Conservation (phyloP, 1,140 invertebrate species). For the Elysia chlorotica region DNA sequence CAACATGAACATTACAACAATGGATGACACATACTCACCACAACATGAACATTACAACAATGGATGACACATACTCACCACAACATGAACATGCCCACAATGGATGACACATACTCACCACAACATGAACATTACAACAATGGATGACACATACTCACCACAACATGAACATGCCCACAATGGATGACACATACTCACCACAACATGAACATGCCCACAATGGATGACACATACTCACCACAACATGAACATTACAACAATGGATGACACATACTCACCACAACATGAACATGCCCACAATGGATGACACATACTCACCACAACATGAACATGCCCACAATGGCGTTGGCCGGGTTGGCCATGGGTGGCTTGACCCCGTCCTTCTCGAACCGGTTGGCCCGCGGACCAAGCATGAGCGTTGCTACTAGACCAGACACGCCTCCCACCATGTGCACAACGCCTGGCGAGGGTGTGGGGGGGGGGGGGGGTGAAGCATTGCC, state of each 20-base stretch:
- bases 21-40: no score
- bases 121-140: neutral
- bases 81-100: no score
- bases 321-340: conserved; percentile 88
- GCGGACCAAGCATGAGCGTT: conserved; percentile 85
- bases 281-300: conserved; percentile 27
- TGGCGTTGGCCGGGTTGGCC: conserved; percentile 86
- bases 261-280: neutral
- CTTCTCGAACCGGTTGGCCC: conserved; percentile 79
- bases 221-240: neutral
- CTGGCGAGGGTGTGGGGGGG: conserved; percentile 64
- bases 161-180: neutral
- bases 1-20: no score
- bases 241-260: neutral
- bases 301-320: conserved; percentile 67
- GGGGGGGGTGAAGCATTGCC: no score
- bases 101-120: no score
- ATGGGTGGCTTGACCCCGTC: conserved; percentile 77
- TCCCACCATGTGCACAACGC: conserved; percentile 88
- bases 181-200: neutral
- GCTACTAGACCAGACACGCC: conserved; percentile 78
- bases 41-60: no score
- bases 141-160: neutral
- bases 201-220: conserved; percentile 9
- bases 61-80: no score